phyloP scores from a whole-genome alignment of 2,797 vertebrate species.

The Paedocypris micromegethes region DNA sequence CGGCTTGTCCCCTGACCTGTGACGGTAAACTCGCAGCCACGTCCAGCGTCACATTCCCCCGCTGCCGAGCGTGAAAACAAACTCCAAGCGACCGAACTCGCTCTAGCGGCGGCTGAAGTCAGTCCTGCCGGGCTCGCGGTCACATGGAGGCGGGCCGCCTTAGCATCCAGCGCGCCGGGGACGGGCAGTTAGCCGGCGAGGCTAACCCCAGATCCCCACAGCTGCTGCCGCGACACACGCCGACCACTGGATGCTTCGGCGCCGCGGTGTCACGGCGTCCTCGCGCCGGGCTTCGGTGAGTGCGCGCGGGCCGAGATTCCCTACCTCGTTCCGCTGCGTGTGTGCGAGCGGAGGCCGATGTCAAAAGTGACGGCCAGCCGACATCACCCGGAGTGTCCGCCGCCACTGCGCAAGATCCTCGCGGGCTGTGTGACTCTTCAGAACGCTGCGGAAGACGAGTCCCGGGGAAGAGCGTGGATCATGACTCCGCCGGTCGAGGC shows the following conservation, averaged over 20 bases:
- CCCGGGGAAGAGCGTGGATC: conserved; percentile 66
- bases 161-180: conserved; percentile 42
- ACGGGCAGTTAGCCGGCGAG: conserved; percentile 32
- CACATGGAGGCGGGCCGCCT: conserved; percentile 42
- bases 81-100: conserved; percentile 5
- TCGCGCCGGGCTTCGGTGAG: conserved; percentile 10
- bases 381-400: conserved; percentile 68
- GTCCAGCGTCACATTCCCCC: conserved; percentile 35
- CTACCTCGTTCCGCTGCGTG: conserved; percentile 64
- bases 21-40: conserved; percentile 10
- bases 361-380: conserved; percentile 66
- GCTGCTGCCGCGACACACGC: conserved; percentile 14
- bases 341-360: conserved; percentile 69
- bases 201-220: conserved; percentile 43
- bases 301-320: conserved; percentile 50
- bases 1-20: neutral
- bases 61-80: conserved; percentile 31
- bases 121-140: conserved; percentile 18
- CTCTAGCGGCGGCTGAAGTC: conserved; percentile 10
- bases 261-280: conserved; percentile 11
- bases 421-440: conserved; percentile 46
- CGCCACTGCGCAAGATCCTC: conserved; percentile 61
- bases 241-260: neutral
- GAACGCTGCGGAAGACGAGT: conserved; percentile 64
- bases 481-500: conserved; percentile 67